Evolutionary conservation across 2,113 vertebrate species (phyloP).

Genomic region (Myotis brandtii): DNA sequence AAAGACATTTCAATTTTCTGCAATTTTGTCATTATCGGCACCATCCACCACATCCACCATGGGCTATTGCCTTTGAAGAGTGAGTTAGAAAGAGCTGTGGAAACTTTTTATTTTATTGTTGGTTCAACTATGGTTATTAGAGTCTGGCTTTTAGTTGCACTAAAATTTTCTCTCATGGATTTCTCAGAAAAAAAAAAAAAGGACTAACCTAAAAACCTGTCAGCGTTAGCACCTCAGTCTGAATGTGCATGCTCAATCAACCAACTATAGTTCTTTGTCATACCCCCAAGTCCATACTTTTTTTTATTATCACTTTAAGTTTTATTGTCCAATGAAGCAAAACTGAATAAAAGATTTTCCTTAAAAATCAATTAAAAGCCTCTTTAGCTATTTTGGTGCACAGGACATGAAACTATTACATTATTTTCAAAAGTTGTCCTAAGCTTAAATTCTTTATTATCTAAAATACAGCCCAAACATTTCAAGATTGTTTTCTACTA

Average conservation of each 20-base stretch:
- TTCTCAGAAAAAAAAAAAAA: background rate
- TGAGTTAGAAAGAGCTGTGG: background rate
- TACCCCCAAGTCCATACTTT: background rate
- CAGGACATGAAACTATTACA: background rate
- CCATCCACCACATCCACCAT: background rate
- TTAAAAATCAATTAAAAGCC: slow-evolving; percentile 21
- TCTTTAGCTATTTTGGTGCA: background rate
- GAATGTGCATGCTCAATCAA: background rate
- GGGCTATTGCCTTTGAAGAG: background rate
- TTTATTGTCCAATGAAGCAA: slow-evolving; percentile 5
- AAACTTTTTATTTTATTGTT: background rate
- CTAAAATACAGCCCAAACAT: background rate
- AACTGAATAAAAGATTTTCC: background rate
- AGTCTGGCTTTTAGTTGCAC: background rate
- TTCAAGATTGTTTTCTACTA: background rate
- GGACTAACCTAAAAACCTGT: background rate
- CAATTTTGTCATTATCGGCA: background rate
- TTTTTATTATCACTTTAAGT: slow-evolving; percentile 28
- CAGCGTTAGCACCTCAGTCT: background rate
- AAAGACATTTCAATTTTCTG: background rate
- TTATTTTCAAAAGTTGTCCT: slow-evolving; percentile 1
- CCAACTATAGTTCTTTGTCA: background rate
- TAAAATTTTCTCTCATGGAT: background rate
- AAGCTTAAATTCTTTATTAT: background rate
- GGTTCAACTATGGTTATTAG: background rate